phyloP scores from a whole-genome alignment of 2,888 invertebrate genomes.

The Tryphoninae sp. region DNA sequence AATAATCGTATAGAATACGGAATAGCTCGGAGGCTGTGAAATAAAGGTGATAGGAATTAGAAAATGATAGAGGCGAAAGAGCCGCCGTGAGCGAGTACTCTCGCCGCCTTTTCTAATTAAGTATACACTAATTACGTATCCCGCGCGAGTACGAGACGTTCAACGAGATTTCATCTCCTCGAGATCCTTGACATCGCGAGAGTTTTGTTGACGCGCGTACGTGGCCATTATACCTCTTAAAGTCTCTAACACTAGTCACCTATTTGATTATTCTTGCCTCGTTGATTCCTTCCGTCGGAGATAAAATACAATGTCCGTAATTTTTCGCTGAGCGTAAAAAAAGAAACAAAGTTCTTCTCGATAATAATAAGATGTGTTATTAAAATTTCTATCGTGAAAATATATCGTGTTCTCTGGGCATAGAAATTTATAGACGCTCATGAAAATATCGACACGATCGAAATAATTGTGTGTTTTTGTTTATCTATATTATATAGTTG shows the following conservation, averaged over 20 bases:
- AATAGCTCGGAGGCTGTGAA: background rate
- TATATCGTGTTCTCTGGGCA: background rate
- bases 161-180: conserved; percentile 47
- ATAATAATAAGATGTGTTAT: background rate
- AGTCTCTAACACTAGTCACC: conserved; percentile 23
- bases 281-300: conserved; percentile 16
- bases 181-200: conserved; percentile 22
- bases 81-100: conserved; percentile 22
- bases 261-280: conserved; percentile 26
- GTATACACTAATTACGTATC: conserved; percentile 62
- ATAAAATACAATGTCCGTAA: conserved; percentile 1
- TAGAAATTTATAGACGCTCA: background rate
- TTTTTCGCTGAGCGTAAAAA: background rate
- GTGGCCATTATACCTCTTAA: conserved; percentile 31
- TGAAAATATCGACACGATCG: no score
- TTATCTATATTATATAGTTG: background rate
- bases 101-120: conserved; percentile 59
- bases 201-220: conserved; percentile 36
- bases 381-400: conserved; percentile 4
- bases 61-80: conserved; percentile 12
- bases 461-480: no score
- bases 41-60: conserved; percentile 26
- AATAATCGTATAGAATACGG: background rate
- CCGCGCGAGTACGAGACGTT: conserved; percentile 53
- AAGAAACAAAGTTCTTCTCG: background rate